Evolutionary conservation across 1,140 invertebrate species (phyloP).

Genomic region (Andrena cerasifolii): DNA sequence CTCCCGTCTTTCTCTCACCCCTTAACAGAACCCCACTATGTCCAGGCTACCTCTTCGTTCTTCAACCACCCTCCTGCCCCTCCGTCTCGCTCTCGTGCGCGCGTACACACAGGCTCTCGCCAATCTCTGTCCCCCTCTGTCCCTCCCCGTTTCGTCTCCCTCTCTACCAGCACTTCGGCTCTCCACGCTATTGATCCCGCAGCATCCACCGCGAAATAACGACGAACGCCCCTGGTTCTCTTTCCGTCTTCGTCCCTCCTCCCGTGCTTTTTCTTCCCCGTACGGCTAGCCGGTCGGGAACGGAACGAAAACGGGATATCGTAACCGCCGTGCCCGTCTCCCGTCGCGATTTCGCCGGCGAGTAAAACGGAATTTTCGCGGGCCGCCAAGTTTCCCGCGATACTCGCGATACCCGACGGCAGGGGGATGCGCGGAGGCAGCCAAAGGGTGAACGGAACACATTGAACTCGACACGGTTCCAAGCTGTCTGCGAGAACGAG

Average conservation of each 20-base stretch:
- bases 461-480: conserved; percentile 40
- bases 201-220: conserved; percentile 83
- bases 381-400: not conserved
- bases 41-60: conserved; percentile 40
- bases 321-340: conserved; percentile 23
- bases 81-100: conserved; percentile 34
- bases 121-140: conserved; percentile 55
- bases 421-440: not conserved
- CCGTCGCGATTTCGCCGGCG: conserved; percentile 12
- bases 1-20: conserved; percentile 48
- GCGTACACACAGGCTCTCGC: conserved; percentile 43
- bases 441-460: conserved; percentile 1
- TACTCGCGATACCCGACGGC: not conserved
- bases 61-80: conserved; percentile 14
- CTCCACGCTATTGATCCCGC: conserved; percentile 82
- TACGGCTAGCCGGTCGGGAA: conserved; percentile 13
- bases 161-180: conserved; percentile 74
- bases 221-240: conserved; percentile 74
- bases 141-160: conserved; percentile 58
- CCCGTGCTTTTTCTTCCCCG: conserved; percentile 18
- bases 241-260: conserved; percentile 38
- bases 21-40: conserved; percentile 25
- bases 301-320: conserved; percentile 4
- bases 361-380: conserved; percentile 17
- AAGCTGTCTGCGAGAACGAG: conserved; percentile 31